A percentile compares a stretch with the other conserved stretches of the same genome.
phyloP scores from a whole-genome alignment of 2,797 vertebrate species.

The Nannoperca obscura region DNA sequence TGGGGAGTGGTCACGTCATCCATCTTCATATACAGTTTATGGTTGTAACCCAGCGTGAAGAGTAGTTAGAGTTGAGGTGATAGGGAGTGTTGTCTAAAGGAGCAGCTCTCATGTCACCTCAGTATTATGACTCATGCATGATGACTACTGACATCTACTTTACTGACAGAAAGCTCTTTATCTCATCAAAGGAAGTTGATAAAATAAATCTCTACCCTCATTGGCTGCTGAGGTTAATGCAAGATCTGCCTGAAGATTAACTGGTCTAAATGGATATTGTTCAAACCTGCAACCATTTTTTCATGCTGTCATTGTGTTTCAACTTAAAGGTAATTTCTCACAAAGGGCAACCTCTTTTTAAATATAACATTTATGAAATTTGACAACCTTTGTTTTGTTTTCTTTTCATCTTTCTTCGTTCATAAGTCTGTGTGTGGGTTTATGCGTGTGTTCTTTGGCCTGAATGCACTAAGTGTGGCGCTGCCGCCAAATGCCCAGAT shows the following conservation, averaged over 20 bases:
- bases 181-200: conserved; percentile 58
- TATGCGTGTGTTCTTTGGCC: conserved; percentile 5
- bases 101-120: conserved; percentile 15
- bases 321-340: conserved; percentile 52
- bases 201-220: conserved; percentile 46
- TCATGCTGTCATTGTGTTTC: conserved; percentile 39
- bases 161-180: conserved; percentile 46
- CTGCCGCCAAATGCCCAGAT: conserved; percentile 32
- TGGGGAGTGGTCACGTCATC: no score
- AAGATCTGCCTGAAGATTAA: conserved; percentile 58
- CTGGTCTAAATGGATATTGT: conserved; percentile 59
- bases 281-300: conserved; percentile 44
- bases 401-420: background rate
- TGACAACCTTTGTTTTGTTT: conserved; percentile 16
- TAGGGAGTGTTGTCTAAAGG: background rate
- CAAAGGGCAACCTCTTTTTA: conserved; percentile 45
- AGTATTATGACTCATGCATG: conserved; percentile 30
- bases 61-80: conserved; percentile 16
- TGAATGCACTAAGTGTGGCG: conserved; percentile 9
- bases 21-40: no score
- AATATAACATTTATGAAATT: conserved; percentile 47
- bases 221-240: conserved; percentile 58
- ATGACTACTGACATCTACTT: conserved; percentile 50
- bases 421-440: background rate
- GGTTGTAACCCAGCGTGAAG: background rate